Percentiles rank a stretch among this genome's conserved stretches.
Evolutionary conservation across 2,888 invertebrate genomes (phyloP).

Genomic region (Orthosia gothica): DNA sequence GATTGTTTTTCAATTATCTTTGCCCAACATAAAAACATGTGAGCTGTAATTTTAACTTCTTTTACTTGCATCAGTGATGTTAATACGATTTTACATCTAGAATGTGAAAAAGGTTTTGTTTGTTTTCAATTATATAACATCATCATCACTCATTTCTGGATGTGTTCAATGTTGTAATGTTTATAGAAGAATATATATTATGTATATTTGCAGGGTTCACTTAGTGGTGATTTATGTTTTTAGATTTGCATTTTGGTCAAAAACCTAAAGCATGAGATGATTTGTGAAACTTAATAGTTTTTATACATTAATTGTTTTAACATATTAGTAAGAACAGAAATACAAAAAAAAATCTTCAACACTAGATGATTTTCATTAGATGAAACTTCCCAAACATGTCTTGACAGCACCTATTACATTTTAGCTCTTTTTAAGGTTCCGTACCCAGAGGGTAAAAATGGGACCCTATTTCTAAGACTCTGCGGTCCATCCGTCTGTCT

Average conservation of each 20-base stretch:
- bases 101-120: slow-evolving; percentile 62
- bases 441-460: too few species aligned
- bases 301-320: slow-evolving; percentile 86
- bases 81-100: slow-evolving; percentile 48
- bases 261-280: slow-evolving; percentile 78
- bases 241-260: slow-evolving; percentile 82
- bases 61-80: slow-evolving; percentile 53
- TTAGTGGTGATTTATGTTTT: slow-evolving; percentile 80
- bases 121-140: slow-evolving; percentile 56
- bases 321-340: slow-evolving; percentile 85
- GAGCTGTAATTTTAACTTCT: slow-evolving; percentile 52
- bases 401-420: neutral
- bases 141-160: slow-evolving; percentile 57
- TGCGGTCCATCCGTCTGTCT: too few species aligned
- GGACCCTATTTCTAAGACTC: too few species aligned
- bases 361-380: slow-evolving; percentile 67
- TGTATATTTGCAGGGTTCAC: slow-evolving; percentile 72
- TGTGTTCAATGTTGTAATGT: slow-evolving; percentile 66
- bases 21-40: slow-evolving; percentile 65
- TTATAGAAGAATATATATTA: slow-evolving; percentile 65
- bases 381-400: neutral
- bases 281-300: slow-evolving; percentile 84
- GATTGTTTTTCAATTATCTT: slow-evolving; percentile 55
- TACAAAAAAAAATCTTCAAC: slow-evolving; percentile 84
- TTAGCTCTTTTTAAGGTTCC: too few species aligned